These are phyloP conservation scores for Neosilurus mollespiculum DNA, from an alignment of 2,797 vertebrate genomes.

Conservation along the genomic window DNA sequence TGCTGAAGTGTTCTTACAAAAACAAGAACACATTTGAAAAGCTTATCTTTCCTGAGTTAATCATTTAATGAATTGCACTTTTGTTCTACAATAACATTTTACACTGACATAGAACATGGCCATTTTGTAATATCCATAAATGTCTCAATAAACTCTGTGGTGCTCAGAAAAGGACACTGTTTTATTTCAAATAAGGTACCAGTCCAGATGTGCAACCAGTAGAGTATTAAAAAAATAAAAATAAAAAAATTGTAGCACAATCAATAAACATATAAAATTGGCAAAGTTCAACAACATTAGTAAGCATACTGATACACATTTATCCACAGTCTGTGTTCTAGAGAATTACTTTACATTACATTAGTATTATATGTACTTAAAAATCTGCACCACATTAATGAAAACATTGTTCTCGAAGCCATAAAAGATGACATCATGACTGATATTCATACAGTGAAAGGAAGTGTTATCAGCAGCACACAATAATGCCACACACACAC, in stretches of 20 bases:
- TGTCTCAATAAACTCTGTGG: background rate
- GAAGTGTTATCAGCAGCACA: slow-evolving; percentile 66
- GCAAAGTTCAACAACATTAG: no score
- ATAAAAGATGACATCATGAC: slow-evolving; percentile 73
- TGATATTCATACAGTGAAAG: slow-evolving; percentile 65
- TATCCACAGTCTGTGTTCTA: background rate
- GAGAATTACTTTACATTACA: background rate
- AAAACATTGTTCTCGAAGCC: slow-evolving; percentile 71
- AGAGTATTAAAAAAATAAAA: no score
- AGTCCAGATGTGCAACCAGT: no score
- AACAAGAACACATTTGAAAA: background rate
- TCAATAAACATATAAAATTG: no score
- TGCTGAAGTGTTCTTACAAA: background rate
- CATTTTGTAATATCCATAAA: background rate
- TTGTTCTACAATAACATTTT: background rate
- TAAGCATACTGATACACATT: background rate
- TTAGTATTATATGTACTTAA: no score
- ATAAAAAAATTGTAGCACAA: no score
- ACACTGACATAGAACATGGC: background rate
- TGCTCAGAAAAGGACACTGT: no score
- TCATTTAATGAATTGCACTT: background rate
- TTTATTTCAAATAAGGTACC: no score
- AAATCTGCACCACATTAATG: slow-evolving; percentile 33
- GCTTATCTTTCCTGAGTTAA: background rate
- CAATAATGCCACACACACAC: background rate